phyloP scores from a whole-genome alignment of 2,888 invertebrate genomes.

The Brachylomia viminalis region DNA sequence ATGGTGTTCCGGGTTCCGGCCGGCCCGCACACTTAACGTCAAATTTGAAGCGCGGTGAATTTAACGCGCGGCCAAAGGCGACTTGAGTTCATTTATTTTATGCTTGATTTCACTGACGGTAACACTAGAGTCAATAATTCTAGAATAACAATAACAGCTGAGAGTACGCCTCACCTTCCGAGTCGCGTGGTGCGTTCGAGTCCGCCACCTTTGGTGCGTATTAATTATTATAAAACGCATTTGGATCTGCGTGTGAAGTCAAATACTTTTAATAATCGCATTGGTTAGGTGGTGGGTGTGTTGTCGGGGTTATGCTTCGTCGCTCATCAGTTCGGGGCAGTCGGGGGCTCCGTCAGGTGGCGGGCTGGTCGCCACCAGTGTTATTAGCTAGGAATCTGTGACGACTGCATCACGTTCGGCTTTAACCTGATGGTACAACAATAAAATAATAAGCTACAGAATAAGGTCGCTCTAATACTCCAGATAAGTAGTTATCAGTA shows the following conservation, averaged over 20 bases:
- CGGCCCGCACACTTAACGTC: constrained; percentile 1
- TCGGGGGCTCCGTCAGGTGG: constrained; percentile 59
- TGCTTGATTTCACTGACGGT: constrained; percentile 26
- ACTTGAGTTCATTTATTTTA: constrained; percentile 20
- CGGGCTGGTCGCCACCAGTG: constrained; percentile 75
- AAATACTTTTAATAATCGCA: constrained; percentile 27
- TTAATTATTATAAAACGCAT: constrained; percentile 22
- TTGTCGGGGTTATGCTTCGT: constrained; percentile 46
- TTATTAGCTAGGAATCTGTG: constrained; percentile 87
- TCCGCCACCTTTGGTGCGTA: constrained; percentile 38
- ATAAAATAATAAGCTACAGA: constrained; percentile 25
- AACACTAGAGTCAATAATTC: constrained; percentile 38
- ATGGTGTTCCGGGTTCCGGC: constrained; percentile 12
- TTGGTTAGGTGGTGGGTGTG: constrained; percentile 13
- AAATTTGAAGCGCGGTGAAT: constrained; percentile 19
- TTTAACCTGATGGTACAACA: constrained; percentile 92
- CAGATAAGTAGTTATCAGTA: constrained; percentile 35
- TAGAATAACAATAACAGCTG: constrained; percentile 46
- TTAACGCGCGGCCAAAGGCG: constrained; percentile 21
- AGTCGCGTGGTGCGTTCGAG: constrained; percentile 19
- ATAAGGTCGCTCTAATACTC: constrained; percentile 14
- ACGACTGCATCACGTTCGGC: constrained; percentile 92
- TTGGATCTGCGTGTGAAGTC: constrained; percentile 29
- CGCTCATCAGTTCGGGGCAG: constrained; percentile 61
- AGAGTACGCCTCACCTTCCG: constrained; percentile 33